A percentile compares a stretch with the other conserved stretches of the same genome.
Conservation (phyloP, 2,113 vertebrate species). For the Tautogolabrus adspersus region DNA sequence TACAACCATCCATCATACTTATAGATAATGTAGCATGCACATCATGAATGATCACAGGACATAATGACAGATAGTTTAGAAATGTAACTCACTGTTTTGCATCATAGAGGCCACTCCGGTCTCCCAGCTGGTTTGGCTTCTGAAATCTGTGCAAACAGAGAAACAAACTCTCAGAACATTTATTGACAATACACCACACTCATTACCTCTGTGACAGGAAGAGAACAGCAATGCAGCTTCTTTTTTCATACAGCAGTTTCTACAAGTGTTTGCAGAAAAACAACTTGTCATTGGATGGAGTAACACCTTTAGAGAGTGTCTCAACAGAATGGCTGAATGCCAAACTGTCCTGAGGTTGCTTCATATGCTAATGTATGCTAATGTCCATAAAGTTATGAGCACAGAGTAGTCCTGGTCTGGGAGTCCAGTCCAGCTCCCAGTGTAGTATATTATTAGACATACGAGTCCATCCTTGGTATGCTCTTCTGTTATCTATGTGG, state of each 20-base stretch:
- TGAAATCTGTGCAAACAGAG: constrained; percentile 89
- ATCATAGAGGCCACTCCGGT: constrained; percentile 89
- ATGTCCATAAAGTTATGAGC: constrained; percentile 28
- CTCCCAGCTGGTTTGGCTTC: constrained; percentile 91
- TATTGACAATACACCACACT: not conserved
- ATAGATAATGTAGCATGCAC: too few relatives aligned
- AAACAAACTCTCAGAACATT: constrained; percentile 25
- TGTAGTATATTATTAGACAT: too few relatives aligned
- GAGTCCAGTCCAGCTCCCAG: too few relatives aligned
- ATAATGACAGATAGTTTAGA: not conserved
- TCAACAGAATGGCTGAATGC: constrained; percentile 16
- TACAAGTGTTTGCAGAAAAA: not conserved
- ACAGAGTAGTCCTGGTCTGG: too few relatives aligned
- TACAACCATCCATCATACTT: too few relatives aligned
- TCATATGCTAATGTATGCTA: constrained; percentile 37
- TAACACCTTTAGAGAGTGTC: not conserved
- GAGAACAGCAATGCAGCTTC: too few relatives aligned
- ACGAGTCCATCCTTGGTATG: too few relatives aligned
- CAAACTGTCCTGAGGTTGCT: constrained; percentile 8
- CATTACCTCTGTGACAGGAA: not conserved
- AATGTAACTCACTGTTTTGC: constrained; percentile 90
- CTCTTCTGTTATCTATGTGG: too few relatives aligned
- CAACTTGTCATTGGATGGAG: not conserved
- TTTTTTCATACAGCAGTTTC: too few relatives aligned
- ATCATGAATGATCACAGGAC: too few relatives aligned